Evolutionary conservation across 53 echinoderm and acorn worm genomes (phyloP), one percentile per base, ranked within the genome.

Genomic region (Antedon mediterranea): DNA sequence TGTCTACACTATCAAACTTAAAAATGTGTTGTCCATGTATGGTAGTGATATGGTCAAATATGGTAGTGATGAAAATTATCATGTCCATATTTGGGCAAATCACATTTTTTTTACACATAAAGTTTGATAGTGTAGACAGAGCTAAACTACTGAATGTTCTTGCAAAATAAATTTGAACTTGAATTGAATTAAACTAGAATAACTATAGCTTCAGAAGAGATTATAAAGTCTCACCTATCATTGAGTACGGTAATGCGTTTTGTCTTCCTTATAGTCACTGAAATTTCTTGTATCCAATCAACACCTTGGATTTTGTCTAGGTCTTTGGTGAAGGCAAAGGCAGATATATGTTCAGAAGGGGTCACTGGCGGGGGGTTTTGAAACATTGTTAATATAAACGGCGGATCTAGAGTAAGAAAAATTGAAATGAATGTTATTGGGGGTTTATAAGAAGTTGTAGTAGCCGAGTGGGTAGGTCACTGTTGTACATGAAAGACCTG

Each of bases 231-330:
- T 72, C 14, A 98, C 98, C 93, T 92, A 73, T 88, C 88, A 23
- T 71, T 80, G 29, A 43, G 77, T 26, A 88, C 77, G 31, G 23
- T 27, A 32, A 34, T 32, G 20, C 76, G 32, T 88, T 86, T 98
- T 43, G 92, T 88, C 71, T 89, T 88, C 28, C 98, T 82, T 43
- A 98, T 90, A 1, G 98, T 98, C 76, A 98, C 90, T n/a, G 98
- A 98, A 28, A 98, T 84, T 76, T 98, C 92, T 74, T 98, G 98
- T 28, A 98, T 90, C 88, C 93, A 90, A 71, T 98, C 97, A 86
- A 92, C 92, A 33, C 97, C 97, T 27, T 73, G 83, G 86, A 85
- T 85, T 72, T 88, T 89, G 27, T 92, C 93, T 32, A 85, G 84
- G 42, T 92, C 93, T 74, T 92, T 92, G 33, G 82, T 82, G 34